phyloP scores from a whole-genome alignment of 2,888 invertebrate species.

The Periphyllus acericola region DNA sequence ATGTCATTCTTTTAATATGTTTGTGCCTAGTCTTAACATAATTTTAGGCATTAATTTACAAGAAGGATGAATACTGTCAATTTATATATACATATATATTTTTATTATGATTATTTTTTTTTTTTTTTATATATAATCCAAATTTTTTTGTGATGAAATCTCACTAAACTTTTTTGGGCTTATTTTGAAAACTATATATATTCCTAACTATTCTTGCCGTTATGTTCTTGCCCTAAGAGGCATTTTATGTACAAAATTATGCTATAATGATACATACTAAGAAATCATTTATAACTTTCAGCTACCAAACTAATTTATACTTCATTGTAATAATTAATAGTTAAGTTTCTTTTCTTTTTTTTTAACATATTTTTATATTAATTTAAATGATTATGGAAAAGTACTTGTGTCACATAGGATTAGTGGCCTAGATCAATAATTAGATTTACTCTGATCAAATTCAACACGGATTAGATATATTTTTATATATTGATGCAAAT shows the following conservation, averaged over 20 bases:
- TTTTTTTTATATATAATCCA: conserved; percentile 12
- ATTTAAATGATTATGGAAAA: conserved; percentile 2
- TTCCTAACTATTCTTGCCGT: conserved; percentile 54
- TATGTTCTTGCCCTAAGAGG: background rate
- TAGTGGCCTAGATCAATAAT: conserved; percentile 41
- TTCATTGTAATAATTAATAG: conserved; percentile 29
- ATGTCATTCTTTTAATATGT: conserved; percentile 33
- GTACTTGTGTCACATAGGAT: conserved; percentile 21
- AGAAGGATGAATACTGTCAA: conserved; percentile 41
- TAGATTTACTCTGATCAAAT: conserved; percentile 52
- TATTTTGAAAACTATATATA: conserved; percentile 21
- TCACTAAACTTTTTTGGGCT: background rate
- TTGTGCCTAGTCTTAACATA: conserved; percentile 42
- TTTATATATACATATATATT: conserved; percentile 26
- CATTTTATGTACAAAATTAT: conserved; percentile 50
- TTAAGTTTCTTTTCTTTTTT: background rate
- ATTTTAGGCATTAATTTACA: conserved; percentile 26
- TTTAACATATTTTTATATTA: background rate
- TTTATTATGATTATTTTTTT: conserved; percentile 9
- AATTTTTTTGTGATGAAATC: conserved; percentile 25
- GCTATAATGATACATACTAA: conserved; percentile 17
- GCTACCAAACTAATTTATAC: conserved; percentile 32
- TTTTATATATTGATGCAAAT: conserved; percentile 38
- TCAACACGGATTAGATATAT: conserved; percentile 40
- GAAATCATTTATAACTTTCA: background rate